Percentiles rank a stretch among this genome's conserved stretches.
These are phyloP conservation scores for Rotaria macrura DNA, from an alignment of 2,888 invertebrate genomes.

Conservation along the genomic window DNA sequence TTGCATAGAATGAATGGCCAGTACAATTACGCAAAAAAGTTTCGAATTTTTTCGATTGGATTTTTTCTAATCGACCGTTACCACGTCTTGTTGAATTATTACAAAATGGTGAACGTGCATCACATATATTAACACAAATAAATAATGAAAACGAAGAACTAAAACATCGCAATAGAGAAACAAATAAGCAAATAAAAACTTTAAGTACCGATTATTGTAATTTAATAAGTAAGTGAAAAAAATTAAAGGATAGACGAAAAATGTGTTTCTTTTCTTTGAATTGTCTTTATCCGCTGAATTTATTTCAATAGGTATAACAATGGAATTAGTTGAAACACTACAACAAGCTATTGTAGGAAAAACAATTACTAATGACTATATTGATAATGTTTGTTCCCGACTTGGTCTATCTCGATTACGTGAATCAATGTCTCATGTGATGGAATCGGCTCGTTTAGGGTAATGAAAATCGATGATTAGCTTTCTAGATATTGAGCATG, in stretches of 20 bases:
- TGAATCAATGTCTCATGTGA: not conserved
- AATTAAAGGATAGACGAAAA: no score
- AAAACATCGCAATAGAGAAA: constrained; percentile 2
- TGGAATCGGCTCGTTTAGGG: not conserved
- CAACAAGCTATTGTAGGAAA: constrained; percentile 56
- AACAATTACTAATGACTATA: constrained; percentile 48
- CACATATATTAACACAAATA: constrained; percentile 12
- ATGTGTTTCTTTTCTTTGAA: no score
- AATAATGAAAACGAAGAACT: constrained; percentile 7
- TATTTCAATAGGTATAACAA: constrained; percentile 53
- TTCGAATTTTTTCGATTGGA: not conserved
- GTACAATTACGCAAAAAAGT: not conserved
- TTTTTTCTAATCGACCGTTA: constrained; percentile 1
- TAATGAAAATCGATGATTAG: not conserved
- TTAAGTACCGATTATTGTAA: constrained; percentile 35
- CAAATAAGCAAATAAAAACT: not conserved
- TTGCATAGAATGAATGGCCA: not conserved
- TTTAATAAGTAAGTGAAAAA: constrained; percentile 35
- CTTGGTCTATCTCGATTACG: constrained; percentile 19
- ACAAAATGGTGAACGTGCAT: constrained; percentile 17
- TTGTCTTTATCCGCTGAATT: constrained; percentile 49
- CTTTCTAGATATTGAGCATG: no score
- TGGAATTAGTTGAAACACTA: constrained; percentile 56
- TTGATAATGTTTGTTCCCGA: constrained; percentile 44
- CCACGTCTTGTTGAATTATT: not conserved